Evolutionary conservation across 2,113 vertebrate species (phyloP).

Genomic region (human (Homo sapiens)): DNA sequence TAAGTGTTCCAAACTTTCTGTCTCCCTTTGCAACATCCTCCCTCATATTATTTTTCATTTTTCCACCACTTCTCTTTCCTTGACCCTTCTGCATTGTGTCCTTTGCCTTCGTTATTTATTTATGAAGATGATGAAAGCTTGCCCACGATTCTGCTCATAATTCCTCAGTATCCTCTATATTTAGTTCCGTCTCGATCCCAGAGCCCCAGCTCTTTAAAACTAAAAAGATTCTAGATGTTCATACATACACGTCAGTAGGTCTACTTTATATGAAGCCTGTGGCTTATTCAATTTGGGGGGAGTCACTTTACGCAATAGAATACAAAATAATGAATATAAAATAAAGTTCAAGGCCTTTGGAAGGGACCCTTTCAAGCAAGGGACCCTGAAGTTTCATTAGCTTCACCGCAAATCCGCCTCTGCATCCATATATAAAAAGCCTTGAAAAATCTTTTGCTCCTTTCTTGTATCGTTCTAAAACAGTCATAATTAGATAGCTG

Average conservation of each 20-base stretch:
- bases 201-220: not conserved
- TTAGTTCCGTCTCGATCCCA: not conserved
- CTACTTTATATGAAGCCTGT: not conserved
- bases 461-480: conserved; percentile 67
- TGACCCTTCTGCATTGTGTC: not conserved
- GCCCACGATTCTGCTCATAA: not conserved
- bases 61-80: not conserved
- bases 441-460: conserved; percentile 48
- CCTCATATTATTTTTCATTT: not conserved
- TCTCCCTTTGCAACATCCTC: not conserved
- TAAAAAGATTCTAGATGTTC: not conserved
- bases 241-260: not conserved
- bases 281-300: not conserved
- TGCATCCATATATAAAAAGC: conserved; percentile 52
- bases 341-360: conserved; percentile 41
- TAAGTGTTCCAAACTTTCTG: not conserved
- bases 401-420: conserved; percentile 48
- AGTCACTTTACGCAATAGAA: not conserved
- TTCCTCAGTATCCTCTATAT: not conserved
- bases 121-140: not conserved
- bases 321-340: conserved; percentile 19
- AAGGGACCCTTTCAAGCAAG: conserved; percentile 1
- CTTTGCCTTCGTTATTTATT: not conserved
- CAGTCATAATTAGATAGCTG: conserved; percentile 70
- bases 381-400: conserved; percentile 4